Evolutionary conservation across 2,888 invertebrate species (phyloP), one percentile per base, ranked within the genome.

Genomic region (Pollenia angustigena): DNA sequence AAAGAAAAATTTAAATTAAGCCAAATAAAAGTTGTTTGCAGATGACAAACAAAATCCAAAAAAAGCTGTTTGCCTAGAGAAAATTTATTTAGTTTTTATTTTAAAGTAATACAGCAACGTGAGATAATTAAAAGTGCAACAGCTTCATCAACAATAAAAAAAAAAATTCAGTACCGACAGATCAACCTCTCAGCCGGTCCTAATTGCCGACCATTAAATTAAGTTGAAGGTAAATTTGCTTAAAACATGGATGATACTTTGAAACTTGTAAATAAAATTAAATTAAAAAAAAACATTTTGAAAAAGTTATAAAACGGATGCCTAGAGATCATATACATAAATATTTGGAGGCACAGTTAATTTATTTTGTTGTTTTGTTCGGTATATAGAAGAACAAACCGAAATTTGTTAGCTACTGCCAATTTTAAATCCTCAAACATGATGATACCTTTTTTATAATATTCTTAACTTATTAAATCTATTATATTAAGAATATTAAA

Each of bases 181-280:
- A 7, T 6, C 16, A 48, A n/a, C 46, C 48, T n/a, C 4, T 50
- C 32, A 14, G 23, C 14, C 44, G 46, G 12, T 58, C 7, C 10
- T 12, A 32, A 23, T 54, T 52, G 64, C 66, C 6, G 68, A 32
- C 18, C 54, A 64, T 12, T 46, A 52, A 62, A 66, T 72, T 54
- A 18, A 72, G 14, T 72, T 74, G 66, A 79, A 79, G 84, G 84
- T 84, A 84, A 84, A 66, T 78, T 66, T 23, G 10, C 32, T 50
- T 56, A 50, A 16, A 32, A 52, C 50, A 14, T 18, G 4, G 44
- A 18, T 18, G 11, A 56, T 23, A 40, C 8, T 52, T 56, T 56
- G 3, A 56, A 23, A 56, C 23, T 42, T 18, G 6, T 52, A 42
- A 48, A 12, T 12, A 23, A 46, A 32, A 12, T 23, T 50, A 6